Evolutionary conservation across 2,888 invertebrate species (phyloP), one percentile per base, ranked within the genome.

Genomic region (Synergus itoensis): DNA sequence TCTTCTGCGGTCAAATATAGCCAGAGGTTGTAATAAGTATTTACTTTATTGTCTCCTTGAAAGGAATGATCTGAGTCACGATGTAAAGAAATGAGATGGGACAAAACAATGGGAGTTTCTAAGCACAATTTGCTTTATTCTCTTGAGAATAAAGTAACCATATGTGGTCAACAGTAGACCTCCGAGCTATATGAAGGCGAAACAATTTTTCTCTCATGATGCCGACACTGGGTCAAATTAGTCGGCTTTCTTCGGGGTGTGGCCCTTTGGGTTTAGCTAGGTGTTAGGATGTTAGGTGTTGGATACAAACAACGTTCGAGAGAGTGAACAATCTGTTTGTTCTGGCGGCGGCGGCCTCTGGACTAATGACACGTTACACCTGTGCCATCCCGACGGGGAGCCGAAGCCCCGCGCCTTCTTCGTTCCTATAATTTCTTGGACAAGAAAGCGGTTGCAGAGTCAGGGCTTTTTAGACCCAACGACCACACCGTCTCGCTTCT

Each of bases 351-450:
- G 78, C 78, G 75, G 73, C 75, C 65, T 65, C 76, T 76, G 62
- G 79, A 76, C 76, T 79, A 79, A 79, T 79, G 67, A 79, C 76
- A 79, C 67, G 79, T 79, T 79, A 79, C 79, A 76, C 79, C 79
- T 79, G 64, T 79, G 79, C 79, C 76, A 79, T 76, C 64, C 76
- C 76, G 76, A 48, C 60, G 64, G 28, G 67, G 67, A 67, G 67
- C 21, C 67, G 21, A 45, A 40, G 67, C 18, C 67, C 67, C 67
- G 67, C 67, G 21, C 67, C 67, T 67, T 45, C 41, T 65, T 65
- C 18, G 43, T 43, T 65, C 65, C 65, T 65, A 65, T 65, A 65
- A 65, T 65, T 43, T 65, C 65, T 43, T 40, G 43, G 40, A 67
- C 67, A 67, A 67, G 43, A 67, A 67, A 67, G 43, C 67, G 67